Evolutionary conservation across 2,113 vertebrate species (phyloP), one percentile per base, ranked within the genome.

Genomic region (Lethenteron reissneri): DNA sequence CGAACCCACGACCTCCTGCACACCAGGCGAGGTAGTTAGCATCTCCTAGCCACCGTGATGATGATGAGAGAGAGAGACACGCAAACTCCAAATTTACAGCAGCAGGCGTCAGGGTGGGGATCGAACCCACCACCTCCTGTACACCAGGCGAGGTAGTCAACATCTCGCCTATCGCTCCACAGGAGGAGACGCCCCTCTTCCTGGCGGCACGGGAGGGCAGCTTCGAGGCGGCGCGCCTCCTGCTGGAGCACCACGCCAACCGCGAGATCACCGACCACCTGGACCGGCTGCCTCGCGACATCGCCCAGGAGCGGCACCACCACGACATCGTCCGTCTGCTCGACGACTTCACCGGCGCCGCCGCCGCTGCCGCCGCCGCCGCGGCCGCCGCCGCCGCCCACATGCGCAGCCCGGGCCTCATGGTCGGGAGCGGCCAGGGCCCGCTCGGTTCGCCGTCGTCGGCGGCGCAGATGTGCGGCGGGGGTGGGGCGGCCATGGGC

Each of bases 131-230:
- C 6, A 41, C 41, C 41, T 41, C 41, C 41, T 41, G 41, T 1
- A 41, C 21, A 21, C 21, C 25, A 41, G 25, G 25, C 25, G 25
- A 41, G 25, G 25, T 41, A 41, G 25, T 41, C 5, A 6, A 41
- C 25, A n/a, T 41, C 25, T 41, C 25, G 4, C 3, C 25, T 4
- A 41, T 6, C 25, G 25, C 62, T 21, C 56, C 69, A 17, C 70
- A 94, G 89, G 89, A 94, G 82, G 89, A 94, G 80, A 94, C 89
- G 0, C 89, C 89, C n/a, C 78, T 94, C 57, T 94, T 92, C 78
- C 82, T 94, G n/a, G 89, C 89, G 1, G 89, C 89, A n/a, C 83
- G 89, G 1, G 89, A 94, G 75, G 89, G 89, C n/a, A n/a, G n/a
- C n/a, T n/a, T 84, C 4, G 87, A 89, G 76, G 87, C 88, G 0